Evolutionary conservation across 2,888 invertebrate genomes (phyloP).

Genomic region (Eueremaeus valkanovi): DNA sequence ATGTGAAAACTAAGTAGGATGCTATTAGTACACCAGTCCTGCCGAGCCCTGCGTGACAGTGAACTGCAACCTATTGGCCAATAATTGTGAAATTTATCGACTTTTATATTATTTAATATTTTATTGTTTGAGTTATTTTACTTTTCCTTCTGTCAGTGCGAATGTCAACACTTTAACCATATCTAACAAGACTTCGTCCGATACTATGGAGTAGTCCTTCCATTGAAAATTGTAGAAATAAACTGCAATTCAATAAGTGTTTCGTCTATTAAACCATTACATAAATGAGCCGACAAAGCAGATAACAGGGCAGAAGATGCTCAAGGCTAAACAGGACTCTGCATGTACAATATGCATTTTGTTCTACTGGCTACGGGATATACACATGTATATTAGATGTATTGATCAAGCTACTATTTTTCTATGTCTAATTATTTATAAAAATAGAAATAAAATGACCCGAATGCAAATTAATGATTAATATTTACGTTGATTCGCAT

Average conservation of each 20-base stretch:
- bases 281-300: too few species aligned
- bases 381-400: too few species aligned
- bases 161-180: constrained; percentile 88
- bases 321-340: too few species aligned
- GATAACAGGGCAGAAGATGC: too few species aligned
- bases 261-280: background rate
- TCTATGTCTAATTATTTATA: too few species aligned
- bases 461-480: too few species aligned
- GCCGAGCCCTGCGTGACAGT: constrained; percentile 82
- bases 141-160: constrained; percentile 72
- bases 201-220: constrained; percentile 74
- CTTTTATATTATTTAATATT: background rate
- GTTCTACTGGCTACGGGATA: too few species aligned
- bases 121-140: constrained; percentile 50
- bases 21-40: constrained; percentile 82
- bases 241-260: constrained; percentile 58
- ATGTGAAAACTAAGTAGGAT: constrained; percentile 75
- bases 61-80: constrained; percentile 60
- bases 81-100: constrained; percentile 7
- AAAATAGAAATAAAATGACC: too few species aligned
- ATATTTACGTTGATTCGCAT: too few species aligned
- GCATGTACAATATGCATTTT: too few species aligned
- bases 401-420: too few species aligned
- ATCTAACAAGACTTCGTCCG: constrained; percentile 70
- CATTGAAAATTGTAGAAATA: constrained; percentile 84